Conservation (phyloP, 2,113 vertebrate genomes). For the Eretmochelys imbricata region DNA sequence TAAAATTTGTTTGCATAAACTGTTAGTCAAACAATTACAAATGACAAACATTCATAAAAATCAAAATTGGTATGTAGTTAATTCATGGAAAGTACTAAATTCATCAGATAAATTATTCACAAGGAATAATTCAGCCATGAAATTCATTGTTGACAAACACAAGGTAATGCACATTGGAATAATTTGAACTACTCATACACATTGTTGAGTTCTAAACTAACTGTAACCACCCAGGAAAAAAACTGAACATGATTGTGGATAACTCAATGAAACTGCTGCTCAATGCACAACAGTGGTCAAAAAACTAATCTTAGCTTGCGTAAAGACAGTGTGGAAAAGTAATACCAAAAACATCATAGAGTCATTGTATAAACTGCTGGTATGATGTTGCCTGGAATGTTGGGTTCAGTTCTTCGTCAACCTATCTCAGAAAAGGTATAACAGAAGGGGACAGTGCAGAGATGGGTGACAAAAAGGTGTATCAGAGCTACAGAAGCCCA, state of each 20-base stretch:
- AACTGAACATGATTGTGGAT: neutral
- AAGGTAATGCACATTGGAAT: neutral
- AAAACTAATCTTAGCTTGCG: neutral
- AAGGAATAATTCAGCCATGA: neutral
- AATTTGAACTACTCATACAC: neutral
- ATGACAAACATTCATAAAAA: constrained; percentile 36
- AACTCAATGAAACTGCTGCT: neutral
- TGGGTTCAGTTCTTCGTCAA: neutral
- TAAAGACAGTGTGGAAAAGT: neutral
- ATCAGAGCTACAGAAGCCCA: neutral
- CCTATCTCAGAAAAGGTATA: neutral
- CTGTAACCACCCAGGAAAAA: neutral
- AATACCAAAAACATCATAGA: neutral
- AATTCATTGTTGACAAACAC: neutral
- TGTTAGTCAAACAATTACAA: constrained; percentile 28
- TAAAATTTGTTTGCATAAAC: constrained; percentile 34
- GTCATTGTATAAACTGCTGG: neutral
- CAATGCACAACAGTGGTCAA: neutral
- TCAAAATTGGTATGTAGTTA: neutral
- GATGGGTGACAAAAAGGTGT: neutral
- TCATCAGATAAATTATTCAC: neutral
- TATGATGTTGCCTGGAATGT: constrained; percentile 16
- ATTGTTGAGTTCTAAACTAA: neutral
- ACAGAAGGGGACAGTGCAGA: neutral
- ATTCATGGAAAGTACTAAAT: constrained; percentile 12